Evolutionary conservation across 2,797 vertebrate species (phyloP).

Genomic region (Malurus splendens): DNA sequence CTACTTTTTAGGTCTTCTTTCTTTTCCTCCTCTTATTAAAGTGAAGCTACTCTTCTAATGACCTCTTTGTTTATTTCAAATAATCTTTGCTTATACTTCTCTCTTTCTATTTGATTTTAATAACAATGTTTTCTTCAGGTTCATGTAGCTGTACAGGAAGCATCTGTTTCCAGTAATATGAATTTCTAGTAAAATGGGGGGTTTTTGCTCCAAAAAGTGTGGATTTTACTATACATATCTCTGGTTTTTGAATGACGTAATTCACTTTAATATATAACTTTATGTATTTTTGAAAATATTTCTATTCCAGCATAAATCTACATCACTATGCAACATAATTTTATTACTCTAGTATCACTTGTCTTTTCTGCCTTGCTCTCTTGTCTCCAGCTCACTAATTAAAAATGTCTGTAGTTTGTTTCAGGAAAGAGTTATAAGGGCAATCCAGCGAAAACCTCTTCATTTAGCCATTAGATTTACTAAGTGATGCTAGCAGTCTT

Average conservation of each 20-base stretch:
- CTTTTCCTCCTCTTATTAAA: neutral
- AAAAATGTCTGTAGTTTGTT: neutral
- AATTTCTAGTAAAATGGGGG: neutral
- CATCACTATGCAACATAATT: neutral
- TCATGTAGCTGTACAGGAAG: neutral
- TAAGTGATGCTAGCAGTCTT: neutral
- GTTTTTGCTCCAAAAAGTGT: neutral
- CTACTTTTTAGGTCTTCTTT: neutral
- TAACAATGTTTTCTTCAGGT: neutral
- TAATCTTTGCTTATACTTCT: neutral
- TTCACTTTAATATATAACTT: neutral
- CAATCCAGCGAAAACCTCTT: neutral
- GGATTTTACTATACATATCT: neutral
- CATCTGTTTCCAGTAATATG: neutral
- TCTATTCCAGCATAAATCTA: neutral
- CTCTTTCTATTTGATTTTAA: neutral
- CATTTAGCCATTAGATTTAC: neutral
- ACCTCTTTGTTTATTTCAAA: neutral
- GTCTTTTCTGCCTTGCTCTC: neutral
- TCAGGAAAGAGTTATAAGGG: neutral
- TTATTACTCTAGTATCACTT: neutral
- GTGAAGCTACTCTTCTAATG: neutral
- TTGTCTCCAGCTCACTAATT: constrained; percentile 10
- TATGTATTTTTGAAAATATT: neutral
- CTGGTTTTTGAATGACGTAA: neutral